Evolutionary conservation across 1,140 invertebrate species (phyloP).

Genomic region (Armadillidium nasatum): DNA sequence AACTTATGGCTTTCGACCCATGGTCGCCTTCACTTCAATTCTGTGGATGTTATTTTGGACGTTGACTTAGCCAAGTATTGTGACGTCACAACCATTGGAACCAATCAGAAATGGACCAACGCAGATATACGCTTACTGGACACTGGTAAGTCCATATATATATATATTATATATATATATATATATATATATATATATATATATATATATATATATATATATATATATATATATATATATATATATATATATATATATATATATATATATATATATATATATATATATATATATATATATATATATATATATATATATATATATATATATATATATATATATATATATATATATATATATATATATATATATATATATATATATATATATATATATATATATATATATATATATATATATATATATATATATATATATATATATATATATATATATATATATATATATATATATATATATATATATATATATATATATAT

Average conservation of each 20-base stretch:
- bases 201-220: slow-evolving; percentile 22
- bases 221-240: neutral
- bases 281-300: slow-evolving; percentile 1
- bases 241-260: neutral
- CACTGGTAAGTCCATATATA: no score
- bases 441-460: slow-evolving; percentile 14
- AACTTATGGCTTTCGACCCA: neutral
- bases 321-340: slow-evolving; percentile 21
- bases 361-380: slow-evolving; percentile 12
- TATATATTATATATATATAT: neutral
- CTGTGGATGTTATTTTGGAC: neutral
- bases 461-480: slow-evolving; percentile 9
- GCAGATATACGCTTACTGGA: neutral
- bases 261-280: neutral
- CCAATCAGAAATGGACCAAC: neutral
- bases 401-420: slow-evolving; percentile 25
- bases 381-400: slow-evolving; percentile 18
- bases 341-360: slow-evolving; percentile 9
- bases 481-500: neutral
- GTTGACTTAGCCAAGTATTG: neutral
- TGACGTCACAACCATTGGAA: neutral
- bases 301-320: slow-evolving; percentile 24
- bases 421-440: slow-evolving; percentile 16
- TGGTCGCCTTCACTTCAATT: neutral
- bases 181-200: slow-evolving; percentile 3